phyloP scores from a whole-genome alignment of 2,888 invertebrate species.

The Lasius platythorax region DNA sequence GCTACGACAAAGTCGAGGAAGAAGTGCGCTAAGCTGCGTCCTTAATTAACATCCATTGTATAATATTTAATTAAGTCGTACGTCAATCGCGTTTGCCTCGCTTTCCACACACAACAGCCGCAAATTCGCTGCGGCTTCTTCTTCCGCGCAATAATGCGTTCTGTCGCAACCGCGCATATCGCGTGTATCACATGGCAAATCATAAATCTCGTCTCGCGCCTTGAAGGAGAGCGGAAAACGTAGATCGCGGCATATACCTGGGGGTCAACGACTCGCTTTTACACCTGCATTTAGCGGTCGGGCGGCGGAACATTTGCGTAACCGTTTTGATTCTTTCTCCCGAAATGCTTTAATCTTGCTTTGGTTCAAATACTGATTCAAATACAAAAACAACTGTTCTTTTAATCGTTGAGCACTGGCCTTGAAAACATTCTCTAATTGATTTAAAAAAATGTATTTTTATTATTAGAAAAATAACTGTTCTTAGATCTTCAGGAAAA shows the following conservation, averaged over 20 bases:
- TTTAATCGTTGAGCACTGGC: not conserved
- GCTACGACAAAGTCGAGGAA: slow-evolving; percentile 37
- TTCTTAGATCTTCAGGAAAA: not conserved
- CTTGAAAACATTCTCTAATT: not conserved
- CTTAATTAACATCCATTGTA: slow-evolving; percentile 67
- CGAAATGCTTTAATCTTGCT: slow-evolving; percentile 19
- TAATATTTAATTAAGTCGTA: slow-evolving; percentile 63
- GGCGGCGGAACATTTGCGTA: slow-evolving; percentile 69
- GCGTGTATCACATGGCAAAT: slow-evolving; percentile 33
- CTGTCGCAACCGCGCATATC: slow-evolving; percentile 52
- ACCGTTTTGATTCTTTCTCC: slow-evolving; percentile 64
- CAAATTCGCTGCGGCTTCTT: slow-evolving; percentile 14
- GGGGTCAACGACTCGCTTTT: slow-evolving; percentile 64
- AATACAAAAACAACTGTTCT: not conserved
- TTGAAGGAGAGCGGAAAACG: slow-evolving; percentile 65
- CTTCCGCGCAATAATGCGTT: slow-evolving; percentile 14
- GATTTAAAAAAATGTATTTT: not conserved
- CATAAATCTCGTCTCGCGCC: slow-evolving; percentile 49
- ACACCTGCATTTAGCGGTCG: slow-evolving; percentile 53
- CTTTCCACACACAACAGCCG: slow-evolving; percentile 49
- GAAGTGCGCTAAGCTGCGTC: slow-evolving; percentile 48
- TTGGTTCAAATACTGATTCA: not conserved
- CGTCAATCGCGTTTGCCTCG: slow-evolving; percentile 24
- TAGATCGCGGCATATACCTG: slow-evolving; percentile 49
- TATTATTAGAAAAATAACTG: not conserved